Evolutionary conservation across 2,888 invertebrate genomes (phyloP).

Genomic region (Glaucopsyche alexis): DNA sequence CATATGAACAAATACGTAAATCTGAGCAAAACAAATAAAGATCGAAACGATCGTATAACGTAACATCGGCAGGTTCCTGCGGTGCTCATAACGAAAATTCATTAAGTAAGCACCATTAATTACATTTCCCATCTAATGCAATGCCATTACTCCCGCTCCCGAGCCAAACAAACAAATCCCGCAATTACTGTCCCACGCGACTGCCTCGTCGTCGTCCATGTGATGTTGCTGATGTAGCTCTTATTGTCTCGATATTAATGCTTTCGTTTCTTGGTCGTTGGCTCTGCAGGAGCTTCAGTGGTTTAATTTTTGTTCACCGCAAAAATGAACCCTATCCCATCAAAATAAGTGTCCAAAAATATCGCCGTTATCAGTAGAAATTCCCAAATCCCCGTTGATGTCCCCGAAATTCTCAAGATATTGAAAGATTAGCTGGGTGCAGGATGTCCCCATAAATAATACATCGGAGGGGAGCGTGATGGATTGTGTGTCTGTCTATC

Average conservation of each 20-base stretch:
- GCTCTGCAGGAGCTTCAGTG: slow-evolving; percentile 44
- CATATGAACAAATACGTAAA: neutral
- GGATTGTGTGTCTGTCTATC: slow-evolving; percentile 74
- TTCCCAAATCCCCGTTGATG: slow-evolving; percentile 55
- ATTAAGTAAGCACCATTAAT: slow-evolving; percentile 73
- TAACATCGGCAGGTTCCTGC: slow-evolving; percentile 45
- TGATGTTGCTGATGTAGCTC: slow-evolving; percentile 38
- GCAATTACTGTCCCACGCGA: slow-evolving; percentile 67
- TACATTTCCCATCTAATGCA: slow-evolving; percentile 64
- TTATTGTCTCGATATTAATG: slow-evolving; percentile 40
- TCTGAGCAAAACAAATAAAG: neutral
- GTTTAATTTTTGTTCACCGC: slow-evolving; percentile 45
- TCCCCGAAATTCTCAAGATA: slow-evolving; percentile 76
- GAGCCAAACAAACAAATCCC: slow-evolving; percentile 77
- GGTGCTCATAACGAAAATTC: slow-evolving; percentile 71
- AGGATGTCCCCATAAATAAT: slow-evolving; percentile 77
- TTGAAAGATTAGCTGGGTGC: slow-evolving; percentile 78
- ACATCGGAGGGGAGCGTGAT: slow-evolving; percentile 74
- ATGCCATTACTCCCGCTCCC: slow-evolving; percentile 69
- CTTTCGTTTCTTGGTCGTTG: slow-evolving; percentile 44
- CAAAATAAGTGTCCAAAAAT: slow-evolving; percentile 42
- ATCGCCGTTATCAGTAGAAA: slow-evolving; percentile 40
- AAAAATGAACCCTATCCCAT: slow-evolving; percentile 50
- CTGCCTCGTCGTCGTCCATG: slow-evolving; percentile 35
- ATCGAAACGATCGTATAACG: slow-evolving; percentile 32